These are phyloP conservation scores for Sepiola atlantica DNA, from an alignment of 2,888 invertebrate species.

Conservation along the genomic window DNA sequence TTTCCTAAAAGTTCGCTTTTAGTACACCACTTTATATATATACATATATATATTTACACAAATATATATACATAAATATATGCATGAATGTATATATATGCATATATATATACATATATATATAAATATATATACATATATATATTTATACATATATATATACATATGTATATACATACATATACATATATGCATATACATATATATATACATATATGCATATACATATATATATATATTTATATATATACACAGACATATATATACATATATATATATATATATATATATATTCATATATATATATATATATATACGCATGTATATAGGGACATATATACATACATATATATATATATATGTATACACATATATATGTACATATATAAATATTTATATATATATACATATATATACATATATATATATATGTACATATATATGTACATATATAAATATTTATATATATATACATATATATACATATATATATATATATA, in stretches of 20 bases:
- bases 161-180: not conserved
- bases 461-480: not conserved
- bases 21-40: too few species aligned
- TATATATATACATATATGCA: not conserved
- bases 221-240: not conserved
- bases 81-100: not conserved
- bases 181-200: not conserved
- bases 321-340: too few species aligned
- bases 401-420: not conserved
- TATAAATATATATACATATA: not conserved
- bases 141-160: too few species aligned
- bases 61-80: too few species aligned
- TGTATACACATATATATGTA: not conserved
- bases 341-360: not conserved
- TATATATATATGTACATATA: not conserved
- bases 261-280: not conserved
- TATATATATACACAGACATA: not conserved
- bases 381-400: not conserved
- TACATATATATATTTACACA: too few species aligned
- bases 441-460: not conserved
- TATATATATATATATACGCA: slow-evolving; percentile 35
- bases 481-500: slow-evolving; percentile 39
- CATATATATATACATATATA: not conserved
- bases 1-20: too few species aligned
- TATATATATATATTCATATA: slow-evolving; percentile 37